These are phyloP conservation scores for Aplodontia rufa DNA, from an alignment of 2,113 vertebrate species.

Conservation along the genomic window DNA sequence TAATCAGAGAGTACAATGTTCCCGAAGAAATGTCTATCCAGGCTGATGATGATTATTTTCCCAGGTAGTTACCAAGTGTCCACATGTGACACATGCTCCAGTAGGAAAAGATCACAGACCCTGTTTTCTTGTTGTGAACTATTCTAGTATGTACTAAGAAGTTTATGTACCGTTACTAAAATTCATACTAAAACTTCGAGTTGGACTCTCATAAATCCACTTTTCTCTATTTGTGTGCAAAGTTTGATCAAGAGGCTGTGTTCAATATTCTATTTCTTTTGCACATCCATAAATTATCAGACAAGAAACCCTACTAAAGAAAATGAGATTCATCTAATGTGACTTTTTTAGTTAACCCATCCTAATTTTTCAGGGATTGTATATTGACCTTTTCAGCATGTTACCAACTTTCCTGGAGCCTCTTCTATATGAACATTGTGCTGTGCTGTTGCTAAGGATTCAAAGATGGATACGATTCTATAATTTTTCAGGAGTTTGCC, in stretches of 20 bases:
- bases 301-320: background rate
- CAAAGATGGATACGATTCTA: background rate
- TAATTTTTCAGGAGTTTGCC: background rate
- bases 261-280: background rate
- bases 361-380: background rate
- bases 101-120: background rate
- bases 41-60: background rate
- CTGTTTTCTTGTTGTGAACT: background rate
- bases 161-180: background rate
- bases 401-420: background rate
- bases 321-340: background rate
- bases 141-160: background rate
- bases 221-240: slow-evolving; percentile 5
- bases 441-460: background rate
- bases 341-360: slow-evolving; percentile 8
- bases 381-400: slow-evolving; percentile 23
- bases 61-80: background rate
- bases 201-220: background rate
- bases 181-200: background rate
- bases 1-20: background rate
- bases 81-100: background rate
- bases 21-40: background rate
- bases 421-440: background rate
- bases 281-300: background rate
- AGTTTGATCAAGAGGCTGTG: background rate